phyloP scores from a whole-genome alignment of 1,140 invertebrate species.

The Heterodera carotae region DNA sequence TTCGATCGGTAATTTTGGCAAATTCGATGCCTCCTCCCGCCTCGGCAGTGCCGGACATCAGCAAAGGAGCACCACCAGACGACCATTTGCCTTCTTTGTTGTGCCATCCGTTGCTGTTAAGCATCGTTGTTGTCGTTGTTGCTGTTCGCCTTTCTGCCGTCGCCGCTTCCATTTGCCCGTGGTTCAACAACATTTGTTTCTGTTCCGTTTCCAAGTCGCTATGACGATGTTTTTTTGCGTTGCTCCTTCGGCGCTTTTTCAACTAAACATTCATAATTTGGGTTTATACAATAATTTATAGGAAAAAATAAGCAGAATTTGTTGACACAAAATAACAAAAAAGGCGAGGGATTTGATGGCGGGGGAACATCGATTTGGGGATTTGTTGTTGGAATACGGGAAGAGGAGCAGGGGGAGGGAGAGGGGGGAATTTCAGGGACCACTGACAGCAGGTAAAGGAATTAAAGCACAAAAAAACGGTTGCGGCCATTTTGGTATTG shows the following conservation, averaged over 20 bases:
- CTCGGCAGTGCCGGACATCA: constrained; percentile 3
- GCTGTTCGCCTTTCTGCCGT: neutral
- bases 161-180: constrained; percentile 10
- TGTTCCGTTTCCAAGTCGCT: neutral
- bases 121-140: too few relatives aligned
- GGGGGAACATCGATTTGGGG: neutral
- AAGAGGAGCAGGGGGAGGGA: too few relatives aligned
- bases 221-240: neutral
- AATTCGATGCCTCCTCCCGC: constrained; percentile 18
- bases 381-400: too few relatives aligned
- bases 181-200: neutral
- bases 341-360: neutral
- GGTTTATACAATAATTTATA: too few relatives aligned
- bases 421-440: too few relatives aligned
- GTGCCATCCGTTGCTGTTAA: too few relatives aligned
- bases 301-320: too few relatives aligned
- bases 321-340: too few relatives aligned
- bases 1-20: constrained; percentile 34
- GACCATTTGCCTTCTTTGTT: neutral
- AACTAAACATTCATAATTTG: neutral
- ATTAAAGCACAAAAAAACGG: neutral
- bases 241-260: neutral
- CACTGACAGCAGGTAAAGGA: too few relatives aligned
- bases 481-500: too few relatives aligned
- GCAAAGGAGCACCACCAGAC: neutral